Base-by-base conservation (phyloP, 2,888 invertebrate species). In the Elegia similella region DNA sequence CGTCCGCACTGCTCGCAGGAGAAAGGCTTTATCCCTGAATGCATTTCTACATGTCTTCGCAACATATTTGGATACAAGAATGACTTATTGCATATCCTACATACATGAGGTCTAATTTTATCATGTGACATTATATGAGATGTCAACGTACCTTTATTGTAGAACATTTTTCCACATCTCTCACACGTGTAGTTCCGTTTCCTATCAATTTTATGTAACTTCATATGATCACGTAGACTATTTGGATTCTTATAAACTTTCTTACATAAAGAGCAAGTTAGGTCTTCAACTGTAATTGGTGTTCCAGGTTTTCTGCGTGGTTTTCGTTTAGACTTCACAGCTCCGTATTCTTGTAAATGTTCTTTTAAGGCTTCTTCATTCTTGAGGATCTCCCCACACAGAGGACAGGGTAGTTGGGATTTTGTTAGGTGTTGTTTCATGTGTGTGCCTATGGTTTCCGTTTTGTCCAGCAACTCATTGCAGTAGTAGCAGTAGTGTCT, bases 151-250 rank as follows among this genome's bases (percentile, higher is more conserved):
- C 90, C 90, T 72, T 91, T 91, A 44, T 84, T 89, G 57, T 74
- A 89, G 52, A 90, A 91, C 69, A 83, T 88, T 69, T 91, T 91
- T 0, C 91, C 90, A 7, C 91, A 91, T 1, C 88, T 67, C 30
- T 91, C 91, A 55, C 91, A 91, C 0, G 91, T 88, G 58, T 88
- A 89, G 42, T 91, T 82, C 34, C 82, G 71, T 63, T 83, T 83
- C 2, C 88, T 76, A 64, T 91, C 93, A 8, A 88, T 82, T 56
- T 76, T 88, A 70, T 95, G 94, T 0, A 93, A 82, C 67, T 93
- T 93, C 58, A 93, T 93, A 62, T 95, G 95, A 17, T 93, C 88
- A 16, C 76, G 59, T 8, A 80, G 53, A 38, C 79, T 79, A 46
- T 82, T 82, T 0, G 71, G 71, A 13, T 62, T 86, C 66, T 89